phyloP scores from a whole-genome alignment of 2,113 vertebrate genomes.

The Spermophilus dauricus region DNA sequence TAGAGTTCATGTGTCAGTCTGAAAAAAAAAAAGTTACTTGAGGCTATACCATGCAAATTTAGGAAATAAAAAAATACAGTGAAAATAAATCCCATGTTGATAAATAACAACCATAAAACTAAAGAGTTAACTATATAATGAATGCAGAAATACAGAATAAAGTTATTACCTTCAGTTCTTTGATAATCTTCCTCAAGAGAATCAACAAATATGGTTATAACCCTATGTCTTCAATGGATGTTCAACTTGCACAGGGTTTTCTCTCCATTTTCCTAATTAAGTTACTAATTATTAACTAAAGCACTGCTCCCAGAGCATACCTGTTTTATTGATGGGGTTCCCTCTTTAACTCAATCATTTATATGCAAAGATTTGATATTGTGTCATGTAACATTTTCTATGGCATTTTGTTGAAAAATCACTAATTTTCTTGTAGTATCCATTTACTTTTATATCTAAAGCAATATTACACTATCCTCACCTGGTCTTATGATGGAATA shows the following conservation, averaged over 20 bases:
- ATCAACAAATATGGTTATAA: neutral
- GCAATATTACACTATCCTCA: neutral
- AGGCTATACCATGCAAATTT: neutral
- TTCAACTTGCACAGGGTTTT: neutral
- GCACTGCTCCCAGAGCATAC: neutral
- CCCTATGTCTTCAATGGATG: neutral
- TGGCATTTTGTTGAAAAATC: neutral
- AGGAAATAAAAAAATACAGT: neutral
- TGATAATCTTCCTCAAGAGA: neutral
- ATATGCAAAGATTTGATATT: neutral
- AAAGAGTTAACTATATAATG: neutral
- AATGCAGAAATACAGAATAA: neutral
- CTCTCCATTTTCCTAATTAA: neutral
- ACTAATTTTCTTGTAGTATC: neutral
- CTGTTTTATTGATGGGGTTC: neutral
- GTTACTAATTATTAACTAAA: neutral
- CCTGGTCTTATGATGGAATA: neutral
- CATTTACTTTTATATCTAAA: neutral
- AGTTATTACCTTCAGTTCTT: neutral
- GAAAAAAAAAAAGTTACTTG: neutral
- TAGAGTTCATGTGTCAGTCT: neutral
- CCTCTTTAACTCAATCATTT: neutral
- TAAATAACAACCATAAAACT: neutral
- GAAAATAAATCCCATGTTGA: neutral
- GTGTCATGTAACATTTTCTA: neutral